Evolutionary conservation across 2,888 invertebrate genomes (phyloP), one percentile per base, ranked within the genome.

Genomic region (Callimorpha dominula): DNA sequence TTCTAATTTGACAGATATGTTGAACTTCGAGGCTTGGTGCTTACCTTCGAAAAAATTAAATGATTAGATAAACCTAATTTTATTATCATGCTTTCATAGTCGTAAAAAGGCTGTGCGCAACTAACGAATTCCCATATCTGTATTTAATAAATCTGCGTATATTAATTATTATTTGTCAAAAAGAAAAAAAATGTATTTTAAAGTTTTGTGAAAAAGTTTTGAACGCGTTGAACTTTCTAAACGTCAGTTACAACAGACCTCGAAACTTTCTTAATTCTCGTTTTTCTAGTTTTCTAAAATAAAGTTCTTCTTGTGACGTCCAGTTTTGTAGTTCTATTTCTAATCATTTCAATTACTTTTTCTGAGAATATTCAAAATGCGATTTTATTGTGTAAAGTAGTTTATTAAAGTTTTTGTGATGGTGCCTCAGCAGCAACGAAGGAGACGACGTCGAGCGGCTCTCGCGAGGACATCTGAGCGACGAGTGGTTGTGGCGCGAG

Each of bases 401-500:
- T 86, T 81, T 54, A 52, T 77, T 77, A 78, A 87, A 85, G 80
- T 85, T 82, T 77, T 84, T 84, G 87, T 79, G 86, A 95, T 95
- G 95, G 94, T 95, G 82, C 95, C 95, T 80, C 95, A 95, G 84
- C 95, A 95, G 87, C 95, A 95, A 81, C 88, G 95, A 71, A 89
- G 95, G 78, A 91, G 95, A 88, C 91, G 95, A 78, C 92, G 95
- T 65, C 89, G 95, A 64, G 93, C 92, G 64, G 93, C 90, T 66
- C 83, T 94, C 74, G 89, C 90, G 31, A 89, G 94, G 79, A 92
- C 92, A 74, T 97, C 98, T 57, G 97, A 98, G 78, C 96, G 98
- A 79, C 97, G 97, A 52, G 98, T 99, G 71, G 98, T 99, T 87
- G 97, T 99, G 63, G 96, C 97, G 12, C 96, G 99, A 78, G 99